phyloP scores from a whole-genome alignment of 1,140 invertebrate genomes.

The Holotrichia oblita region DNA sequence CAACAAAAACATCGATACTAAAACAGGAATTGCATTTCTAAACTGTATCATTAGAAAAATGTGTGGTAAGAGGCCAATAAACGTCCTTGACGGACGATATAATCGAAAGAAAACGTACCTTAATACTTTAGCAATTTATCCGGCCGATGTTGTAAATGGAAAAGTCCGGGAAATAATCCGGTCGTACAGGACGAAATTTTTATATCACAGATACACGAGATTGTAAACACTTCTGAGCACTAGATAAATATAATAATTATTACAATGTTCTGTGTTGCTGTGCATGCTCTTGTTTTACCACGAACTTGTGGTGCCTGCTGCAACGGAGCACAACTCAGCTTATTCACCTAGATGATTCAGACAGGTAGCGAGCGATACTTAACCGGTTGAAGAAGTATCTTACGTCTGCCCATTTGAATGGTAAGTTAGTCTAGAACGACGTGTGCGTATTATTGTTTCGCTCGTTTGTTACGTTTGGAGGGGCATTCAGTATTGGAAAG shows the following conservation, averaged over 20 bases:
- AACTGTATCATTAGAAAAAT: not conserved
- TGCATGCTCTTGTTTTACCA: conserved; percentile 9
- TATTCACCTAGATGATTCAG: conserved; percentile 11
- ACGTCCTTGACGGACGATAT: conserved; percentile 18
- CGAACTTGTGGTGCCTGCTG: not conserved
- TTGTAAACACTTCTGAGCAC: not conserved
- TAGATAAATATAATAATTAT: not conserved
- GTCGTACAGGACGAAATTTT: not conserved
- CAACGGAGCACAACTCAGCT: not conserved
- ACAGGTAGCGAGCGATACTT: not conserved
- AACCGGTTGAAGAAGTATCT: not conserved
- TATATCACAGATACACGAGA: conserved; percentile 22
- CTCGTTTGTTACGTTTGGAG: not conserved
- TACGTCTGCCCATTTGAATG: not conserved
- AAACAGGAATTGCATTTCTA: too few relatives aligned
- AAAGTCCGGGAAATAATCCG: not conserved
- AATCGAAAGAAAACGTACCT: not conserved
- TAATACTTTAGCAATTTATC: not conserved
- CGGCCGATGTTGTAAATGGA: not conserved
- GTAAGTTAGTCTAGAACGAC: not conserved
- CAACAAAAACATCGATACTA: too few relatives aligned
- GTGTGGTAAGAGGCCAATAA: conserved; percentile 29
- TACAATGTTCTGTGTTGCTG: not conserved
- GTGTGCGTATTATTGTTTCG: not conserved
- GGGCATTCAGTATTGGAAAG: not conserved